Evolutionary conservation across 2,888 invertebrate species (phyloP).

Genomic region (Agrotis clavis): DNA sequence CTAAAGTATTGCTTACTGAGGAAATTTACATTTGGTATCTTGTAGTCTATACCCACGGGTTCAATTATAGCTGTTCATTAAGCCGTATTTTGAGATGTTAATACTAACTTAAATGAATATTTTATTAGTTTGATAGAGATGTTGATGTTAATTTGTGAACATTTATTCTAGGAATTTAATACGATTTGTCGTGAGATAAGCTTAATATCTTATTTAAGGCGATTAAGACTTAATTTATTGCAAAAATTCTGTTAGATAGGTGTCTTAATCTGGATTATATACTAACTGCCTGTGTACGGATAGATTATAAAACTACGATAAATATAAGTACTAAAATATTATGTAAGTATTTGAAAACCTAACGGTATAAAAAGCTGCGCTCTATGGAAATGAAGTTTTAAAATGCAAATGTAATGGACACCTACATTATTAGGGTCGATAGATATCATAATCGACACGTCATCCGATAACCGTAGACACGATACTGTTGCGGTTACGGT

Average conservation of each 20-base stretch:
- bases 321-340: conserved; percentile 31
- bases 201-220: conserved; percentile 47
- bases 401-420: conserved; percentile 63
- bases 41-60: conserved; percentile 25
- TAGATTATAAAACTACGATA: neutral
- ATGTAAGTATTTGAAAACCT: conserved; percentile 13
- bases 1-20: conserved; percentile 49
- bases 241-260: conserved; percentile 36
- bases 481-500: conserved; percentile 61
- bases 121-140: conserved; percentile 52
- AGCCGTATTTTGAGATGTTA: conserved; percentile 46
- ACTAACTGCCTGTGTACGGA: neutral
- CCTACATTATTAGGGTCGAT: conserved; percentile 61
- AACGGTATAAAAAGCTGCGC: conserved; percentile 40
- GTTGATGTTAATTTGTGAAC: conserved; percentile 49
- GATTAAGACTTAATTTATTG: conserved; percentile 55
- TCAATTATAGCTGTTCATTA: conserved; percentile 32
- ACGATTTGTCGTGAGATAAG: conserved; percentile 52
- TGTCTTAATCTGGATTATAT: conserved; percentile 29
- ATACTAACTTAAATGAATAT: conserved; percentile 50
- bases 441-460: conserved; percentile 48
- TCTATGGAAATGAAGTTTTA: conserved; percentile 57
- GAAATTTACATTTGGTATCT: conserved; percentile 39
- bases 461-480: conserved; percentile 57
- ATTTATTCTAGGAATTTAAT: conserved; percentile 43